Percentiles rank a stretch among this genome's conserved stretches.
These are phyloP conservation scores for Rhysida immarginata DNA, from an alignment of 1,140 invertebrate genomes.

Conservation along the genomic window DNA sequence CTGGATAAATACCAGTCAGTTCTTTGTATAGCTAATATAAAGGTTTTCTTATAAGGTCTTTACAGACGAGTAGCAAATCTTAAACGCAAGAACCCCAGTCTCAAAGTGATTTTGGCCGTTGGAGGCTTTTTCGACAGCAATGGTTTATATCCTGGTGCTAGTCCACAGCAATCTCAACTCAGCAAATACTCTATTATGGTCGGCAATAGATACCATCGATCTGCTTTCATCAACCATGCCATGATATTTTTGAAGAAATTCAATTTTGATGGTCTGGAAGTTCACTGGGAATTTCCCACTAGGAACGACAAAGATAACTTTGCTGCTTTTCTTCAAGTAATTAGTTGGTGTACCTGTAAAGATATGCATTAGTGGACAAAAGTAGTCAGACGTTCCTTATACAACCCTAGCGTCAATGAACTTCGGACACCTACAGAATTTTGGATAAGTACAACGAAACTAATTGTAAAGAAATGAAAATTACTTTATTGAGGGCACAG, in stretches of 20 bases:
- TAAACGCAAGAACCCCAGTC: neutral
- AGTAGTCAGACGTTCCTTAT: no score
- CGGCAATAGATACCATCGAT: neutral
- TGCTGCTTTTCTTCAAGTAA: neutral
- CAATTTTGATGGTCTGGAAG: neutral
- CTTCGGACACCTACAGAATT: no score
- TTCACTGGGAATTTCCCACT: neutral
- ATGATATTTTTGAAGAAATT: neutral
- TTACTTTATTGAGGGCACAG: no score
- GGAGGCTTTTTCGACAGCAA: neutral
- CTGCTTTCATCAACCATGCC: neutral
- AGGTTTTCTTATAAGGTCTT: no score
- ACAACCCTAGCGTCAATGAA: no score
- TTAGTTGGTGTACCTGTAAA: no score
- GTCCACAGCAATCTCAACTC: neutral
- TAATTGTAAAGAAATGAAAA: no score
- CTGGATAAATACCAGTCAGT: no score
- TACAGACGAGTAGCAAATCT: neutral
- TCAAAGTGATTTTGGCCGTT: neutral
- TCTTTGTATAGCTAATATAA: no score
- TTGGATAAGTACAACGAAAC: no score
- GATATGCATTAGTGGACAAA: no score
- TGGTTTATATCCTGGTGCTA: no score
- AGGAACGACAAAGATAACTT: neutral
- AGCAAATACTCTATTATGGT: neutral